Conservation (phyloP, 2,797 vertebrate genomes). For the Myotis vivesi region DNA sequence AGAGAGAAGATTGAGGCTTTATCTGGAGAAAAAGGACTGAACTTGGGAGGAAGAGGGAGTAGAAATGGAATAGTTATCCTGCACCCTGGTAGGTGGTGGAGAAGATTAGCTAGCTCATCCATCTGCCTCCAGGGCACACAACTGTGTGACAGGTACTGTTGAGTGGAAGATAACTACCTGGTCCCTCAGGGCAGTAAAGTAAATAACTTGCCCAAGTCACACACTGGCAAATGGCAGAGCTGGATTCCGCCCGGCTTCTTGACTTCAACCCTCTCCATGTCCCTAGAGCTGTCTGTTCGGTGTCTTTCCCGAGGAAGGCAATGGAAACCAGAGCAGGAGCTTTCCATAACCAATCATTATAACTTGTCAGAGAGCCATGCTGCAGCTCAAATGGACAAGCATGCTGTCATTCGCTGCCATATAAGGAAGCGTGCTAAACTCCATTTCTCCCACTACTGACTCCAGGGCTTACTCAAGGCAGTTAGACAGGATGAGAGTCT, state of each 20-base stretch:
- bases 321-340: slow-evolving; percentile 58
- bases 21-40: neutral
- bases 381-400: slow-evolving; percentile 32
- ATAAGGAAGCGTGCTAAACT: slow-evolving; percentile 62
- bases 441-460: neutral
- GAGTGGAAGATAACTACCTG: neutral
- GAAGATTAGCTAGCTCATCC: neutral
- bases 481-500: neutral
- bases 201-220: neutral
- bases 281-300: slow-evolving; percentile 43
- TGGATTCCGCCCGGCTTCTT: neutral
- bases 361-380: slow-evolving; percentile 63
- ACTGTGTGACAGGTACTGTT: neutral
- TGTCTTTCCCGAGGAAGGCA: slow-evolving; percentile 14
- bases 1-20: neutral
- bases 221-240: neutral
- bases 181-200: neutral
- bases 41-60: neutral
- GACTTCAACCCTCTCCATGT: neutral
- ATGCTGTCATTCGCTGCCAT: slow-evolving; percentile 63
- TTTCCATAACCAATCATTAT: slow-evolving; percentile 66
- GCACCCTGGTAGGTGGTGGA: neutral
- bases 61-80: neutral
- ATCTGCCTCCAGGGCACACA: neutral
- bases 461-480: neutral